These are phyloP conservation scores for Damaliscus lunatus DNA, from an alignment of 2,113 vertebrate genomes.

Conservation along the genomic window DNA sequence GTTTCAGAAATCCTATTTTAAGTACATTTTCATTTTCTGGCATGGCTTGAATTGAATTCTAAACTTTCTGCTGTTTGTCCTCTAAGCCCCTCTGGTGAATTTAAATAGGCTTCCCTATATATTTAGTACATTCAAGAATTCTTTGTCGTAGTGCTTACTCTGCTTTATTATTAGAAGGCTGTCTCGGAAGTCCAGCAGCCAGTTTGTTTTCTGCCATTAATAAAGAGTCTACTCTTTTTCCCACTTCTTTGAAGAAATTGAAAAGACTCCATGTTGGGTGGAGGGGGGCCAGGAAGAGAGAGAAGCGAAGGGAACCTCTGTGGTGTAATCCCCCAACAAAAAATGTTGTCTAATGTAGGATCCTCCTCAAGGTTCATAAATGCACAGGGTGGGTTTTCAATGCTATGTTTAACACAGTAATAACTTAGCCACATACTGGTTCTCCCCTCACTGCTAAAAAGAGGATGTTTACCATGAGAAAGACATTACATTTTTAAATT, in stretches of 20 bases:
- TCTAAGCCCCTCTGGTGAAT: slow-evolving; percentile 82
- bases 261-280: slow-evolving; percentile 81
- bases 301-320: slow-evolving; percentile 79
- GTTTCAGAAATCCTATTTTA: slow-evolving; percentile 79
- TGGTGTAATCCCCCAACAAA: slow-evolving; percentile 80
- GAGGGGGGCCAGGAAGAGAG: slow-evolving; percentile 75
- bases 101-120: slow-evolving; percentile 83
- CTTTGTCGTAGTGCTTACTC: slow-evolving; percentile 83
- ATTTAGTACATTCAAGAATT: slow-evolving; percentile 84
- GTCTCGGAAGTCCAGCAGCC: slow-evolving; percentile 84
- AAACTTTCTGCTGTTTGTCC: slow-evolving; percentile 80
- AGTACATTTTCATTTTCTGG: slow-evolving; percentile 80
- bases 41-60: slow-evolving; percentile 80
- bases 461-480: slow-evolving; percentile 62
- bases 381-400: slow-evolving; percentile 76
- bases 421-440: slow-evolving; percentile 71
- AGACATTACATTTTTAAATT: slow-evolving; percentile 62
- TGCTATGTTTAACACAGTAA: slow-evolving; percentile 71
- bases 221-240: slow-evolving; percentile 81
- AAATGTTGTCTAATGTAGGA: slow-evolving; percentile 81
- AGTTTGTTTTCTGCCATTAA: slow-evolving; percentile 86
- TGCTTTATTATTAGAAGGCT: slow-evolving; percentile 82
- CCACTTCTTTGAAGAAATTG: slow-evolving; percentile 84
- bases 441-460: slow-evolving; percentile 45
- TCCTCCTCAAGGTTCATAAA: slow-evolving; percentile 78